These are phyloP conservation scores for Pecten maximus DNA, from an alignment of 2,888 invertebrate species.

Conservation along the genomic window DNA sequence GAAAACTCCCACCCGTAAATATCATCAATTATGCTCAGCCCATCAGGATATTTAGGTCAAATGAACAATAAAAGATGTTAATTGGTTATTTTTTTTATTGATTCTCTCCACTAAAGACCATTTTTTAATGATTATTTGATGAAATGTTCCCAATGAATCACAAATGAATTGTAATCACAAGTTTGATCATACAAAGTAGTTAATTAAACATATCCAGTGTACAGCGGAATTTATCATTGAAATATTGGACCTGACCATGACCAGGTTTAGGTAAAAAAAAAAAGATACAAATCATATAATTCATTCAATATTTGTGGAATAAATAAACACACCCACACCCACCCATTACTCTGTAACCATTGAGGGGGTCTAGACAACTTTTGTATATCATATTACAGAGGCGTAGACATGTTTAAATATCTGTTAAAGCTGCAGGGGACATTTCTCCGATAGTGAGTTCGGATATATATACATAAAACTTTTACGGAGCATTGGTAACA, in stretches of 20 bases:
- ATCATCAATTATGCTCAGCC: background rate
- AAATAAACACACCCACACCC: background rate
- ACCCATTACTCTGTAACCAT: background rate
- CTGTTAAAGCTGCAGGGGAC: slow-evolving; percentile 29
- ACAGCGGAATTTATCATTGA: background rate
- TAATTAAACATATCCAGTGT: background rate
- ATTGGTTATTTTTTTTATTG: background rate
- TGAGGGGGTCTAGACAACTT: background rate
- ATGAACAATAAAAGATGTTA: background rate
- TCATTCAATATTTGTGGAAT: slow-evolving; percentile 13
- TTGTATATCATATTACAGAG: background rate
- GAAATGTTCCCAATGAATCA: background rate
- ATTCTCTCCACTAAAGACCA: background rate
- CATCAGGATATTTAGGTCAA: background rate
- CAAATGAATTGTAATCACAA: background rate
- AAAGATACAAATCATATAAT: background rate
- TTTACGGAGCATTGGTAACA: background rate
- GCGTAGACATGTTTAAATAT: slow-evolving; percentile 3
- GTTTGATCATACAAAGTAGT: background rate
- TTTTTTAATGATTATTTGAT: background rate
- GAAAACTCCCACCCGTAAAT: too few relatives aligned
- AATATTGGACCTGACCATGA: background rate
- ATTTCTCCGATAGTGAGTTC: background rate
- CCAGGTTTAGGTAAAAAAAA: background rate
- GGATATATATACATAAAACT: background rate